These are phyloP conservation scores for Jacana jacana DNA, from an alignment of 2,113 vertebrate genomes.

Conservation along the genomic window DNA sequence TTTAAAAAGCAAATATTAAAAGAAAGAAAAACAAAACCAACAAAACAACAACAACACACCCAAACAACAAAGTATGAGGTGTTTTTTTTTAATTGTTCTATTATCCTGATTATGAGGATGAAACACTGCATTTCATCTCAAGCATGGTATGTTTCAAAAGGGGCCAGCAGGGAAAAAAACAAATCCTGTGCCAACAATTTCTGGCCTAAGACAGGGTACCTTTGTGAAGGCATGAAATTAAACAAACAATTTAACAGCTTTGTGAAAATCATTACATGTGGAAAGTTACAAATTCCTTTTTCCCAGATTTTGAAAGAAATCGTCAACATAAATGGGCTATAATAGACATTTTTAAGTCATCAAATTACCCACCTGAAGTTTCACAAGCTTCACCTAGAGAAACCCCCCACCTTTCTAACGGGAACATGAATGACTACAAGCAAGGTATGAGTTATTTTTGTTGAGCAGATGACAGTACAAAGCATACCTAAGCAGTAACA, in stretches of 20 bases:
- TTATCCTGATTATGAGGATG: not conserved
- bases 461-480: not conserved
- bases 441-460: not conserved
- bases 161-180: not conserved
- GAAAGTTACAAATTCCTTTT: not conserved
- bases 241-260: not conserved
- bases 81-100: not conserved
- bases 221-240: not conserved
- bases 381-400: not conserved
- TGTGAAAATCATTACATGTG: not conserved
- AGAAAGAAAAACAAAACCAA: not conserved
- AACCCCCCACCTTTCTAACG: not conserved
- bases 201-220: not conserved
- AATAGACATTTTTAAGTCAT: not conserved
- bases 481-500: not conserved
- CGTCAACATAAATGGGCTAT: not conserved
- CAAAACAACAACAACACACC: not conserved
- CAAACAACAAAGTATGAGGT: not conserved
- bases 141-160: not conserved
- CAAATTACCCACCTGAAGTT: not conserved
- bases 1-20: not conserved
- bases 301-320: not conserved
- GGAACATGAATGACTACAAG: not conserved
- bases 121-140: not conserved
- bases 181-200: not conserved